phyloP scores from a whole-genome alignment of 2,113 vertebrate genomes.

The Terrapene triunguis region DNA sequence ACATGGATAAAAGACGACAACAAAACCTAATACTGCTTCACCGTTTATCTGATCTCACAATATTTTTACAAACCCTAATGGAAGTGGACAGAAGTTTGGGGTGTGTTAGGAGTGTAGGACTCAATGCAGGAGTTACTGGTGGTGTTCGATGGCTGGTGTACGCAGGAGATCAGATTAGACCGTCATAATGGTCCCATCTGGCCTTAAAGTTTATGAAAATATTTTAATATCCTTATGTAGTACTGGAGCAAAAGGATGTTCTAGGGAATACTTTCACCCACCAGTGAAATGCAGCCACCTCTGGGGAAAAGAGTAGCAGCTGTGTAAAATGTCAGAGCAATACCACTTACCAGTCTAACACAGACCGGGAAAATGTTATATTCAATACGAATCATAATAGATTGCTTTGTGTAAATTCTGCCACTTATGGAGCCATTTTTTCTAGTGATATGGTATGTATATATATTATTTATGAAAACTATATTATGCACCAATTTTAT shows the following conservation, averaged over 20 bases:
- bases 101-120: background rate
- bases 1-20: background rate
- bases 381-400: background rate
- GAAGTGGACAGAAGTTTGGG: background rate
- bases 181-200: background rate
- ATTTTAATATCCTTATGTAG: background rate
- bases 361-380: background rate
- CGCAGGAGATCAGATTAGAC: background rate
- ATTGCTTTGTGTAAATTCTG: background rate
- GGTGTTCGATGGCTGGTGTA: background rate
- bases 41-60: background rate
- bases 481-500: background rate
- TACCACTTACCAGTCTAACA: background rate
- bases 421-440: background rate
- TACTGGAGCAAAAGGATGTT: background rate
- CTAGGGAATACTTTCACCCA: background rate
- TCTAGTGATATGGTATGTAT: background rate
- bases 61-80: background rate
- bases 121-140: background rate
- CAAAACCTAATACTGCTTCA: background rate
- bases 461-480: background rate
- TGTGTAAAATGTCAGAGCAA: background rate
- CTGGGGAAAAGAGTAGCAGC: slow-evolving; percentile 14
- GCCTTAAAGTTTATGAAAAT: background rate
- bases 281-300: background rate